Evolutionary conservation across 1,140 invertebrate genomes (phyloP), one percentile per base, ranked within the genome.

Genomic region (Pseudomyrmex concolor): DNA sequence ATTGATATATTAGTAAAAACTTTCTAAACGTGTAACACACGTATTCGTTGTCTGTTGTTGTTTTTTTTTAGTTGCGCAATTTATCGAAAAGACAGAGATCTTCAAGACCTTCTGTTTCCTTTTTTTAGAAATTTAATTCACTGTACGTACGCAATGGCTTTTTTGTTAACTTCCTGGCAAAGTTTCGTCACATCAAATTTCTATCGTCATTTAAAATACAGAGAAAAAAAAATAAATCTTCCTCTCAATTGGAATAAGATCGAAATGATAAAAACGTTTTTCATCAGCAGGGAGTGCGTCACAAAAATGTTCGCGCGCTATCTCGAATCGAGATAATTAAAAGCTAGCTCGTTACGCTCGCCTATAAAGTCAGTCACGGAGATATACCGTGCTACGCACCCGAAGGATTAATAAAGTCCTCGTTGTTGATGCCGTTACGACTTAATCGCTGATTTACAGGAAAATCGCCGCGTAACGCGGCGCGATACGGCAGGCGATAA

Each of bases 391-490:
- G 13, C 19, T 59, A 17, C 9, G 55, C 63, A 67, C 34, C 34
- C 34, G 1, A 50, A 55, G 63, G 48, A 1, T 77, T 77, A 77
- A 70, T 78, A 78, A 70, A 78, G 76, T 70, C 51, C 64, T 78
- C 19, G 64, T 15, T 0, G 34, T 34, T 34, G 51, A 45, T 48
- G 51, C n/a, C 34, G 34, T 48, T 22, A 80, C 43, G 10, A 34
- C 66, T 80, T 80, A 59, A 80, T 80, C 66, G 54, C 19, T 80
- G 66, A 71, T 80, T 45, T 80, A 78, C 66, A 80, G 64, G 64
- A 59, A 71, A 80, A 71, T 59, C 60, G n/a, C 15, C 12, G 63
- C 63, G 54, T 80, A 80, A 80, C 54, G 54, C 50, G 66, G 54
- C 60, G 76, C 76, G 76, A 80, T 80, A 59, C 59, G 59, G 51